Percentiles rank a stretch among this genome's conserved stretches.
phyloP scores from a whole-genome alignment of 2,113 vertebrate species.

The Todiramphus saurophagus region DNA sequence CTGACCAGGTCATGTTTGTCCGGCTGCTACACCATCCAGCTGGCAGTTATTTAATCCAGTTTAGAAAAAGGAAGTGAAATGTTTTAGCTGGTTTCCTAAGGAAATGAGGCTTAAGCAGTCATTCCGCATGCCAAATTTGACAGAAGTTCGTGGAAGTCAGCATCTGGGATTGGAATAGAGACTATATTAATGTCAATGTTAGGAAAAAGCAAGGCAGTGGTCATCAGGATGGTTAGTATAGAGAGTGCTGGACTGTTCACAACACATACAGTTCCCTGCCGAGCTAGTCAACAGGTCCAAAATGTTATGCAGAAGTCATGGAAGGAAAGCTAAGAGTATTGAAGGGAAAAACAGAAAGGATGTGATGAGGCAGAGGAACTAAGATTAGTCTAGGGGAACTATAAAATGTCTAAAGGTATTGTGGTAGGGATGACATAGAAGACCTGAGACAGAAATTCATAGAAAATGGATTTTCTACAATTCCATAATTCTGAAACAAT shows the following conservation, averaged over 20 bases:
- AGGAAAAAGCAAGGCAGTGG: neutral
- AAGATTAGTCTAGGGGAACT: accelerated
- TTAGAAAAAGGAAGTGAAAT: conserved; percentile 37
- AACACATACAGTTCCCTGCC: neutral
- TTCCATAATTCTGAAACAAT: neutral
- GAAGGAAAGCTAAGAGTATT: neutral
- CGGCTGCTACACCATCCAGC: conserved; percentile 1
- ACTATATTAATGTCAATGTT: neutral
- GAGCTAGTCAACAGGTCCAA: neutral
- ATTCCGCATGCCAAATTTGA: conserved; percentile 6
- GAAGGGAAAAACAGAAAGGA: neutral
- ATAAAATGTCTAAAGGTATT: neutral
- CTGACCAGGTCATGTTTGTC: conserved; percentile 63
- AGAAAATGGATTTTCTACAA: neutral
- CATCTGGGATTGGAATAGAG: neutral
- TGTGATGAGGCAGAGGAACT: neutral
- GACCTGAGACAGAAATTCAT: neutral
- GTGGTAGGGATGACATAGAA: neutral
- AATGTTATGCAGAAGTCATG: neutral
- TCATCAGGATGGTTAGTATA: neutral
- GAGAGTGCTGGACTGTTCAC: neutral
- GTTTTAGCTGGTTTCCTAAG: conserved; percentile 58
- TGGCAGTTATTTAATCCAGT: conserved; percentile 36
- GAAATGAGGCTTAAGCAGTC: conserved; percentile 59
- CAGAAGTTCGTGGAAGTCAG: conserved; percentile 19